Evolutionary conservation across 2,888 invertebrate species (phyloP), one percentile per base, ranked within the genome.

Genomic region (Antheraea yamamai): DNA sequence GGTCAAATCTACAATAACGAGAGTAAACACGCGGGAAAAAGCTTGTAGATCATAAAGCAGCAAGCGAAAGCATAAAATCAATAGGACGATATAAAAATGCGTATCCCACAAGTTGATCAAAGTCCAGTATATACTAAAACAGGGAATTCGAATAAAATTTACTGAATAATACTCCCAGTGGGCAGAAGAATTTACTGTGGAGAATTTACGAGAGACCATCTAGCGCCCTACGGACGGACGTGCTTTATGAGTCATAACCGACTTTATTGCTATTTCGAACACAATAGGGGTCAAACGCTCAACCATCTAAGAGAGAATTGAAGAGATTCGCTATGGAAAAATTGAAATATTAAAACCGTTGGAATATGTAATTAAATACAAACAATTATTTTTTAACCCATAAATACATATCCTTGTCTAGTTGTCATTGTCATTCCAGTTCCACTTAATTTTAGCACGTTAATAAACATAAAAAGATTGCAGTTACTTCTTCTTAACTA

Each of bases 241-340:
- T 85, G 87, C 87, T 89, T 89, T 89, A 89, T 81, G 79, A 84
- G 72, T 77, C 79, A 84, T 87, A 83, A 85, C 84, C 79, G 82
- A 80, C 80, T 87, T 88, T 88, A 87, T 85, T 82, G 84, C 79
- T 84, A 82, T 85, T 85, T 79, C 79, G 79, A 82, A 85, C 81
- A 84, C 84, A 83, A 78, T 85, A 82, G 12, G 30, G 64, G n/a
- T 61, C 23, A 66, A 30, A 66, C 14, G 26, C 16, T 30, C 26
- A 4, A 66, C 64, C 10, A 14, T 26, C 3, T 61, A 61, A 23
- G 26, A 23, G 14, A 26, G 30, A 66, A 61, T 66, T 30, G 26
- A 30, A 30, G 16, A 23, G 55, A 23, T 61, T 61, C 26, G 30
- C 30, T 66, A 16, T 16, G 14, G 7, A 66, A 61, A 26, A 30